A percentile compares a stretch with the other conserved stretches of the same genome.
Conservation (phyloP, 2,113 vertebrate species). For the Phrynosoma blainvillii region DNA sequence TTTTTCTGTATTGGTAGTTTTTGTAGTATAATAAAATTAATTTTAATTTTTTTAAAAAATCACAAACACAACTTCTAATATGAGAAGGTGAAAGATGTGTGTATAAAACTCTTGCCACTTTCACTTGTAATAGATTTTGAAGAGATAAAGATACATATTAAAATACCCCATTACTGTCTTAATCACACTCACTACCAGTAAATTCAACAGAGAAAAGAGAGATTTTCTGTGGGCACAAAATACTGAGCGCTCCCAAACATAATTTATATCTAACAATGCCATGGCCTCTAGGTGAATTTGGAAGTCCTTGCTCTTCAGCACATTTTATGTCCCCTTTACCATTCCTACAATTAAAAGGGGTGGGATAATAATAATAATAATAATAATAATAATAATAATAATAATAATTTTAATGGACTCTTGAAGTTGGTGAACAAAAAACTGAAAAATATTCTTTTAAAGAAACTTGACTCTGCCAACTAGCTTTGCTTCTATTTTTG, state of each 20-base stretch:
- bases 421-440: not conserved
- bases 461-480: slow-evolving; percentile 13
- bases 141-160: not conserved
- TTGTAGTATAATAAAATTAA: too few relatives aligned
- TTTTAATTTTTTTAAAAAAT: too few relatives aligned
- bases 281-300: not conserved
- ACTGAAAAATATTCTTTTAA: not conserved
- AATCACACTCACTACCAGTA: not conserved
- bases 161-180: not conserved
- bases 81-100: not conserved
- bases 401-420: not conserved
- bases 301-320: not conserved
- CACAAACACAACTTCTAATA: not conserved
- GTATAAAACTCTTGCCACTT: not conserved
- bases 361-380: too few relatives aligned
- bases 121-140: not conserved
- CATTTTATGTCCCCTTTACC: not conserved
- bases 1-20: too few relatives aligned
- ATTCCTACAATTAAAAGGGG: not conserved
- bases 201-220: not conserved
- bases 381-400: too few relatives aligned
- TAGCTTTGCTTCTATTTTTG: slow-evolving; percentile 34
- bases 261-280: slow-evolving; percentile 28
- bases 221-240: not conserved
- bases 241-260: not conserved